Evolutionary conservation across 1,140 invertebrate genomes (phyloP).

Genomic region (Drosophila aff.): DNA sequence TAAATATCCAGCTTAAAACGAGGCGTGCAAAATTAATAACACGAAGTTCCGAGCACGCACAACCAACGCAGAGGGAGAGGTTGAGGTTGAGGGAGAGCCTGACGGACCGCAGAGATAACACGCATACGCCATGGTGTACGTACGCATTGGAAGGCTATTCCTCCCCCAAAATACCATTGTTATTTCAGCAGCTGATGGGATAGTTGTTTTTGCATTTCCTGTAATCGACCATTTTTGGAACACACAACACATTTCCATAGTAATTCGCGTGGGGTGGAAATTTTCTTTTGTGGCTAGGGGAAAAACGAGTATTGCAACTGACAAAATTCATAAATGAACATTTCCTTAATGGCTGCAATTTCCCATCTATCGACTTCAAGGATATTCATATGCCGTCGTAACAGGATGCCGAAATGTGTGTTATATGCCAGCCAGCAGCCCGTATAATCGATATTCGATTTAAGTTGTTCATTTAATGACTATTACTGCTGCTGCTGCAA

Average conservation of each 20-base stretch:
- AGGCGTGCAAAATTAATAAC: slow-evolving; percentile 66
- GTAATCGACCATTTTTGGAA: slow-evolving; percentile 46
- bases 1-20: slow-evolving; percentile 65
- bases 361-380: slow-evolving; percentile 39
- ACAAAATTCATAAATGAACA: slow-evolving; percentile 73
- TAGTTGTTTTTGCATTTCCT: slow-evolving; percentile 19
- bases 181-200: slow-evolving; percentile 17
- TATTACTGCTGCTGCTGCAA: slow-evolving; percentile 14
- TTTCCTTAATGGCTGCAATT: slow-evolving; percentile 55
- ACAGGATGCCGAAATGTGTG: slow-evolving; percentile 44
- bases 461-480: slow-evolving; percentile 52
- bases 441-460: slow-evolving; percentile 57
- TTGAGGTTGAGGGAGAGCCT: neutral
- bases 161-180: slow-evolving; percentile 9
- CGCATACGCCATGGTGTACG: slow-evolving; percentile 70
- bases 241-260: slow-evolving; percentile 1
- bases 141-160: slow-evolving; percentile 9
- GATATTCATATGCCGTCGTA: slow-evolving; percentile 28
- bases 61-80: neutral
- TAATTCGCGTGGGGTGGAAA: slow-evolving; percentile 11
- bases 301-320: slow-evolving; percentile 40
- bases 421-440: slow-evolving; percentile 15
- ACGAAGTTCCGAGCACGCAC: slow-evolving; percentile 37
- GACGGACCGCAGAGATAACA: slow-evolving; percentile 61
- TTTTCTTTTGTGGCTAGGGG: slow-evolving; percentile 22